Conservation (phyloP, 2,888 invertebrate genomes). For the Drosophila conformis region DNA sequence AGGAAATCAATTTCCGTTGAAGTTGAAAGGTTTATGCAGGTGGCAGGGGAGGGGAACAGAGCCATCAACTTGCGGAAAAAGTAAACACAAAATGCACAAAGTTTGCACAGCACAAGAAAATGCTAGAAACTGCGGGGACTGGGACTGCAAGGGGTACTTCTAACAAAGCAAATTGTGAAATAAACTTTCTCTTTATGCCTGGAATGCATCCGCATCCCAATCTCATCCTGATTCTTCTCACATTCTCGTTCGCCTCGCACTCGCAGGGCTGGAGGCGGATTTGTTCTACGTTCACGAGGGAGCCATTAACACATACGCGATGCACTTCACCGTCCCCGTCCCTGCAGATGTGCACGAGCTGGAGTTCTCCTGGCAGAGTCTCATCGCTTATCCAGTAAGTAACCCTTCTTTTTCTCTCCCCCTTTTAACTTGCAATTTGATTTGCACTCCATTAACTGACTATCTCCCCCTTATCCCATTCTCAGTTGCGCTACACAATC, state of each 20-base stretch:
- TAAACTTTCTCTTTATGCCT: constrained; percentile 64
- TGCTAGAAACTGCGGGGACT: background rate
- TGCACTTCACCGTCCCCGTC: constrained; percentile 93
- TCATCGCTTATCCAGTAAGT: constrained; percentile 90
- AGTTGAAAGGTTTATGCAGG: constrained; percentile 22
- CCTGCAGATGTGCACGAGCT: constrained; percentile 91
- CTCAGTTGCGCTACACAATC: constrained; percentile 85
- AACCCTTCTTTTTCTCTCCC: background rate
- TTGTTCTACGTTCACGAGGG: constrained; percentile 94
- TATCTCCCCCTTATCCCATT: constrained; percentile 59
- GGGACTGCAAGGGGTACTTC: constrained; percentile 14
- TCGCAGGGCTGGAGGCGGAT: constrained; percentile 89
- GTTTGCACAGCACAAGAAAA: constrained; percentile 56
- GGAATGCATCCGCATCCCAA: constrained; percentile 57
- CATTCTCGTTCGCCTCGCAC: constrained; percentile 63
- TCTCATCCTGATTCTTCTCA: constrained; percentile 12
- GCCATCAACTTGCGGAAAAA: constrained; percentile 50
- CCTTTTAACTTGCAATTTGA: constrained; percentile 45
- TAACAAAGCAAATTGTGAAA: constrained; percentile 68
- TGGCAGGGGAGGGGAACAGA: constrained; percentile 2
- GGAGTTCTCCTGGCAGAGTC: constrained; percentile 94
- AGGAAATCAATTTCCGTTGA: constrained; percentile 75
- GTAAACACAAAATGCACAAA: constrained; percentile 69
- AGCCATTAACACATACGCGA: constrained; percentile 93
- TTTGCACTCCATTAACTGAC: constrained; percentile 76